These are phyloP conservation scores for Phymatocera aterrima DNA, from an alignment of 2,888 invertebrate genomes.

Conservation along the genomic window DNA sequence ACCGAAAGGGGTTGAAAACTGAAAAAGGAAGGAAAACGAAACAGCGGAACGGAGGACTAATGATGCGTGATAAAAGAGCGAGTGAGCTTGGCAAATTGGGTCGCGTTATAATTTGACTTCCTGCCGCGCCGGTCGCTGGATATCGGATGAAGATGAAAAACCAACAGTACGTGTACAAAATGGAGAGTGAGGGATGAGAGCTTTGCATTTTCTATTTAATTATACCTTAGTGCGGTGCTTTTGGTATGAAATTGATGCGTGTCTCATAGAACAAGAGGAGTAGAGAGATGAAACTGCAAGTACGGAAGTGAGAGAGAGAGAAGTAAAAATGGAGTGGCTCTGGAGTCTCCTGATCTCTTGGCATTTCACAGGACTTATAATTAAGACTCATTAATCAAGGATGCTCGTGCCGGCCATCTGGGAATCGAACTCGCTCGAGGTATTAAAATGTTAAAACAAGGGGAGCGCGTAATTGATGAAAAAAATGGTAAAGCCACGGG, in stretches of 20 bases:
- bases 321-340: slow-evolving; percentile 25
- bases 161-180: slow-evolving; percentile 6
- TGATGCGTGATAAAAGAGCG: slow-evolving; percentile 15
- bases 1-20: slow-evolving; percentile 8
- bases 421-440: slow-evolving; percentile 46
- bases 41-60: no score
- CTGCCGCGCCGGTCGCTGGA: neutral
- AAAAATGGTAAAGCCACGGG: slow-evolving; percentile 41
- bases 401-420: slow-evolving; percentile 43
- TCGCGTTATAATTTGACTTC: slow-evolving; percentile 23
- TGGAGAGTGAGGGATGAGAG: neutral
- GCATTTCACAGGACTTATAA: slow-evolving; percentile 42
- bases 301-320: neutral
- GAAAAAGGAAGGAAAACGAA: no score
- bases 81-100: slow-evolving; percentile 8
- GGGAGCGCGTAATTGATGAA: slow-evolving; percentile 47
- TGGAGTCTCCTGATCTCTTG: slow-evolving; percentile 40
- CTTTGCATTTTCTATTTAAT: slow-evolving; percentile 29
- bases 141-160: slow-evolving; percentile 37
- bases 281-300: neutral
- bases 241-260: neutral
- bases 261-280: neutral
- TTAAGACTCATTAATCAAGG: slow-evolving; percentile 47
- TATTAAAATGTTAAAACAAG: slow-evolving; percentile 47
- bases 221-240: slow-evolving; percentile 25